Evolutionary conservation across 2,113 vertebrate species (phyloP), one percentile per base, ranked within the genome.

Genomic region (Setophaga coronata): DNA sequence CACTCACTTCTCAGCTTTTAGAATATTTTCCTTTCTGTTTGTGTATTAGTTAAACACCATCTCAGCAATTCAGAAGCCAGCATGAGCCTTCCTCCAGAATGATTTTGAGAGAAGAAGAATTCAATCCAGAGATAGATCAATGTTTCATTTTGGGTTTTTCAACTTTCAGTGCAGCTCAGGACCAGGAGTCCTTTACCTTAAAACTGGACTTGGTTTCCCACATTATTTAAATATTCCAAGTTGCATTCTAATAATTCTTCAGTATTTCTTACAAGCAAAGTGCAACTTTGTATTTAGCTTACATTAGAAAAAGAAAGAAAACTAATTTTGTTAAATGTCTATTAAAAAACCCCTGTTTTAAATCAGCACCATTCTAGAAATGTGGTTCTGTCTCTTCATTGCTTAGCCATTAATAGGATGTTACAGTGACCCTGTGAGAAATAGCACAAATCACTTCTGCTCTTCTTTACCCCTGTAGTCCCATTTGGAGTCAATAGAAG

Each of bases 1-100:
- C 92, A 71, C 72, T 95, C 84, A 57, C 73, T 72, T 51, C 91
- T 81, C 77, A 89, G 96, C 82, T 89, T 94, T 77, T 88, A 78
- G 64, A 96, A 61, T 87, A 90, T 95, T 97, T 97, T 87, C 74
- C 48, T 73, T 95, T 96, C 82, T 97, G 69, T 94, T 88, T 95
- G 88, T 93, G 67, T 92, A 80, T 95, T 97, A 89, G 83, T 90
- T 97, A 94, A 97, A 92, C 88, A 83, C 77, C 17, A 24, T 71
- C 60, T 93, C 66, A 91, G 93, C 92, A 91, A 87, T 94, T 95
- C 94, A 89, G 82, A 93, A 95, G 91, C 82, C 66, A 85, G 85
- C 95, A 76, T 5, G 48, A 65, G 56, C 57, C 48, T 66, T 90
- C 62, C 72, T 88, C 60, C 84, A 96, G 81, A 82, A 40, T 43